Base-by-base conservation (phyloP, 1,140 invertebrate genomes). In the Elysia chlorotica region DNA sequence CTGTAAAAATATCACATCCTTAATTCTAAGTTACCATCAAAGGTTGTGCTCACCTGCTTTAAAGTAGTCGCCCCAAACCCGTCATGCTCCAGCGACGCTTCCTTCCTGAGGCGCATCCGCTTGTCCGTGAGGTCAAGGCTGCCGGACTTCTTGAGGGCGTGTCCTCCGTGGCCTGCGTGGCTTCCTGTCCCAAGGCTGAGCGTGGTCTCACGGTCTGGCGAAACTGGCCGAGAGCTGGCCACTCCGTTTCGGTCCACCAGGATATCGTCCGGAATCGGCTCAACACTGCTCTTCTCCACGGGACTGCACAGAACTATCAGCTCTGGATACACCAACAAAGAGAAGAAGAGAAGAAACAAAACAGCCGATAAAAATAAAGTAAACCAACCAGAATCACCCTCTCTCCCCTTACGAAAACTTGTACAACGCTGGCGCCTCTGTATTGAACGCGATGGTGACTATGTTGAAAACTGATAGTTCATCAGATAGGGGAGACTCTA, bases 241-340 rank as follows among this genome's bases (percentile, higher is more conserved):
- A 48, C 10, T 38, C 41, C 63, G 61, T 66, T 63, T 30, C 54
- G 21, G 53, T 68, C 63, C 35, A 74, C 21, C 48, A 62, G 59
- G 65, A 65, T 66, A 65, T 73, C 63, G 69, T 74, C 67, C 38
- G 71, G 36, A 35, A 78, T 65, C n/a, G 57, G 66, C 35, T 78
- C 78, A 31, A 71, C 74, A 2, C 37, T 71, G 65, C 63, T 76
- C 41, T 80, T 78, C 35, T 79, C 79, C 25, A 84, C 82, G 1
- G 82, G 82, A 57, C 81, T 82, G 72, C 82, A 84, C 70, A 82
- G 75, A 1, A 84, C 82, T 56, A 81, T 77, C 74, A 84, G 71
- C 28, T 82, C 82, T 84, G 68, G 6, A 77, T n/a, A n/a, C n/a
- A n/a, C n/a, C n/a, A n/a, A n/a, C n/a, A n/a, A n/a, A n/a, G n/a